Base-by-base conservation (phyloP, 92 coral and sea anemone genomes). In the Meandrina meandrites region DNA sequence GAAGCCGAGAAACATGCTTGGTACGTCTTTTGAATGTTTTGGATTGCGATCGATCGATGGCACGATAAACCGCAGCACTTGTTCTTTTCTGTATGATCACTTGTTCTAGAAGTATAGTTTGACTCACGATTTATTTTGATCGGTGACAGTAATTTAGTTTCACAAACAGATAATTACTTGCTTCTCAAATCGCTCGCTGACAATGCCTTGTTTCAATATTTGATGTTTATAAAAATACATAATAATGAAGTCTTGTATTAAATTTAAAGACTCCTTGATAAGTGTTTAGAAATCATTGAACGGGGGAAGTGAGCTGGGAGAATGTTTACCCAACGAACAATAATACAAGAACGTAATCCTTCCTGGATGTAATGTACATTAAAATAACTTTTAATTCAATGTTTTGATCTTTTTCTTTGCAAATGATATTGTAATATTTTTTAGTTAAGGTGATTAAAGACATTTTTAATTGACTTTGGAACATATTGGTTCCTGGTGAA, bases 11-110 rank as follows among this genome's bases (percentile, higher is more conserved):
- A 64, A 64, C 70, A 64, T 34, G 34, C 32, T 28, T 27, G 71
- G 74, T 40, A 75, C 79, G 80, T 73, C 72, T 54, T 75, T 74
- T 22, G 50, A 17, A 84, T 84, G 87, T 54, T 84, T 84, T 54
- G 80, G 66, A 74, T 84, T 54, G 80, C 73, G 56, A 74, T 53
- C 73, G 56, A 74, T 53, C 80, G 37, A 74, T 53, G 80, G 10
- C 15, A 51, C 9, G 56, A 60, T 21, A 64, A 24, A 64, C 31
- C 35, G 21, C 19, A 2, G 1, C 2, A 28, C 27, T 4, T 28
- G 21, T 4, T 66, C 32, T 27, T 57, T 66, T 16, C 9, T 28
- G 40, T 7, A 21, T 64, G 9, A 19, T 45, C 60, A 22, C 9
- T 40, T 6, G 58, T 8, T 51, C 34, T 30, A 32, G 18, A 9